Percentiles rank a stretch among this genome's conserved stretches.
Conservation (phyloP, 2,797 vertebrate genomes). For the Cossypha caffra region DNA sequence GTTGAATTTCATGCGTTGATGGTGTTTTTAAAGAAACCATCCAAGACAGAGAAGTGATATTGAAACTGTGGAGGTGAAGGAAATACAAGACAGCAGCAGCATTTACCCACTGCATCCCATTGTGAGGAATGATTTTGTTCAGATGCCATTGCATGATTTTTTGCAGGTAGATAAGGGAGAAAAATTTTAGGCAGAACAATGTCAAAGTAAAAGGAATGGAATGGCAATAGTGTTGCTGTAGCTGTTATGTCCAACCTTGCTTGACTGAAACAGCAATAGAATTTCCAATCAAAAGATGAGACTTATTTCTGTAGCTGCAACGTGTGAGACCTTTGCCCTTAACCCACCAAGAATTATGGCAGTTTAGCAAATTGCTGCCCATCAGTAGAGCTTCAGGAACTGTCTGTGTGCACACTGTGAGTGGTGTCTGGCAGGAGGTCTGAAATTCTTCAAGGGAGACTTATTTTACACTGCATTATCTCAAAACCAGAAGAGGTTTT, state of each 20-base stretch:
- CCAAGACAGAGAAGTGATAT: neutral
- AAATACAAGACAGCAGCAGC: neutral
- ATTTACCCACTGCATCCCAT: neutral
- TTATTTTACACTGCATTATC: neutral
- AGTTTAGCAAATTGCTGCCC: conserved; percentile 22
- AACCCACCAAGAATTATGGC: neutral
- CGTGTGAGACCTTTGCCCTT: neutral
- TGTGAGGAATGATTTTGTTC: neutral
- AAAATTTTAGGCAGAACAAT: neutral
- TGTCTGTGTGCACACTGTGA: neutral
- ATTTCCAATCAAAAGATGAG: conserved; percentile 17
- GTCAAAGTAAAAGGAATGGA: neutral
- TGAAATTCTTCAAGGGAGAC: neutral
- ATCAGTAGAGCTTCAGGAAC: neutral
- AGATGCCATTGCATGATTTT: neutral
- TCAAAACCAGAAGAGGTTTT: neutral
- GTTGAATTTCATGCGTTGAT: neutral
- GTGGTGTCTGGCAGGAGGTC: neutral
- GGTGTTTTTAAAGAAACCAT: neutral
- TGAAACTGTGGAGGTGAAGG: neutral
- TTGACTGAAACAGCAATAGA: neutral
- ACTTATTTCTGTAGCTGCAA: neutral
- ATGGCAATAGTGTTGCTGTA: neutral
- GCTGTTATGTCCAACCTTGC: neutral
- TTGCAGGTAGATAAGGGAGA: neutral